These are phyloP conservation scores for Latrodectus elegans DNA, from an alignment of 2,888 invertebrate species.

Conservation along the genomic window DNA sequence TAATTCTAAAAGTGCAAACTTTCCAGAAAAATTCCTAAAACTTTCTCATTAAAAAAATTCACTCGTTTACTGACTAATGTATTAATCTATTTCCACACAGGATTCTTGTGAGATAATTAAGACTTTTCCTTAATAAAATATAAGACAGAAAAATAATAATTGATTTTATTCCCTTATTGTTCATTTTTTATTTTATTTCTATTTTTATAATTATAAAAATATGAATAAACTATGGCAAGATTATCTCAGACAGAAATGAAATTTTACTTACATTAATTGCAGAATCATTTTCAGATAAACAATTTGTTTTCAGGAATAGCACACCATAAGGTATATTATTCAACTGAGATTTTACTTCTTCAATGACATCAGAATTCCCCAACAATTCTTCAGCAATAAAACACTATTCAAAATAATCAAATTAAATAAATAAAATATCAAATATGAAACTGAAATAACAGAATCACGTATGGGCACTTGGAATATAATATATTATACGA, in stretches of 20 bases:
- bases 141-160: too few species aligned
- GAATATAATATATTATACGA: too few species aligned
- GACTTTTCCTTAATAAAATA: too few species aligned
- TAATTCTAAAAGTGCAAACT: too few species aligned
- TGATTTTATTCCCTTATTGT: background rate
- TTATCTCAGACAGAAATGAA: background rate
- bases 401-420: constrained; percentile 14
- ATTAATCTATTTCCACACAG: too few species aligned
- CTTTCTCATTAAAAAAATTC: too few species aligned
- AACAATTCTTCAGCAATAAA: constrained; percentile 40
- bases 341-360: constrained; percentile 31
- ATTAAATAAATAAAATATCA: background rate
- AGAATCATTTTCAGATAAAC: constrained; percentile 47
- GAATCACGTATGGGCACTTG: too few species aligned
- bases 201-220: background rate
- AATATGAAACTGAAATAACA: too few species aligned
- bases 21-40: too few species aligned
- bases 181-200: background rate
- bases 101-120: too few species aligned
- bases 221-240: too few species aligned
- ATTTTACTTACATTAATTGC: constrained; percentile 40
- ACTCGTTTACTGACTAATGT: too few species aligned
- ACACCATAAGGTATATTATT: constrained; percentile 52
- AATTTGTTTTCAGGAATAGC: constrained; percentile 34
- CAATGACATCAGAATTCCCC: constrained; percentile 26